Conservation (phyloP, 2,113 vertebrate genomes). For the Turnix velox region DNA sequence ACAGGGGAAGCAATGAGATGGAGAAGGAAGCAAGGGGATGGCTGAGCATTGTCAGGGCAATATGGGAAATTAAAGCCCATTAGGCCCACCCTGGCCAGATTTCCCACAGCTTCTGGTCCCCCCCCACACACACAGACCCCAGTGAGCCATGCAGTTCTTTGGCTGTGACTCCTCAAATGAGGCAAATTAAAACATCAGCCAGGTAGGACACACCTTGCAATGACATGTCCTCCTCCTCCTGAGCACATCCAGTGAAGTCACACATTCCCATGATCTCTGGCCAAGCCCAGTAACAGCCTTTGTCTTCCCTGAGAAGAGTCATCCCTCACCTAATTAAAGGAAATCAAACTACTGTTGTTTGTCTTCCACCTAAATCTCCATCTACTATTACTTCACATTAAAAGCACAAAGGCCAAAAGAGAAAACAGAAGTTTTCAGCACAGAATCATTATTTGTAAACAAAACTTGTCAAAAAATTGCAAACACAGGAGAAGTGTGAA, state of each 20-base stretch:
- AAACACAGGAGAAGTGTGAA: not conserved
- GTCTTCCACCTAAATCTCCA: not conserved
- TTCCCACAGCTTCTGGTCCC: fast-evolving
- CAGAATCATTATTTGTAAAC: not conserved
- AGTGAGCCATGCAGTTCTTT: not conserved
- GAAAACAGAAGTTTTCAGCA: not conserved
- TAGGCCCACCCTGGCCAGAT: not conserved
- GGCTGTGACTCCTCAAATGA: not conserved
- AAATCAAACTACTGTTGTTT: not conserved
- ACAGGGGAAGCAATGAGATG: not conserved
- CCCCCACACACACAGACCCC: not conserved
- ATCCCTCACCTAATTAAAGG: not conserved
- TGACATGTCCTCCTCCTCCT: fast-evolving
- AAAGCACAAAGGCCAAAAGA: not conserved
- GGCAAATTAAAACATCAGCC: not conserved
- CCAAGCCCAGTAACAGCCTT: not conserved
- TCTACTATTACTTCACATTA: not conserved
- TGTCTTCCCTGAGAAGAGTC: not conserved
- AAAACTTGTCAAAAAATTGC: not conserved
- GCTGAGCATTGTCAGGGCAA: not conserved
- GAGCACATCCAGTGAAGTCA: not conserved
- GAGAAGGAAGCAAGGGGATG: fast-evolving
- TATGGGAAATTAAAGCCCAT: no score
- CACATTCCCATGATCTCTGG: not conserved
- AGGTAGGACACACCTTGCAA: no score